Percentiles rank a stretch among this genome's conserved stretches.
phyloP scores from a whole-genome alignment of 2,113 vertebrate species.

The Jaculus jaculus region DNA sequence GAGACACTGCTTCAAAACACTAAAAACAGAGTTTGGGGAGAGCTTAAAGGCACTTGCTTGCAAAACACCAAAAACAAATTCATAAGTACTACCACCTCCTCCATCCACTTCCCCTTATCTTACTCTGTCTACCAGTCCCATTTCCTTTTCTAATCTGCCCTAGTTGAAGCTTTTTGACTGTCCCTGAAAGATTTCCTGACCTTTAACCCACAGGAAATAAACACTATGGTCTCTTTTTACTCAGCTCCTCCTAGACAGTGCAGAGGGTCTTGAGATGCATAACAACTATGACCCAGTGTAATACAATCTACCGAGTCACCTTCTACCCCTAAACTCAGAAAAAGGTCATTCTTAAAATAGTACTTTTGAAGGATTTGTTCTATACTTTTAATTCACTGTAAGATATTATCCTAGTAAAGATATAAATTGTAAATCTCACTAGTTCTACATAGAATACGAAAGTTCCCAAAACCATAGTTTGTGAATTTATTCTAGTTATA shows the following conservation, averaged over 20 bases:
- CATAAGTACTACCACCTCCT: neutral
- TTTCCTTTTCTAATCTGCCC: neutral
- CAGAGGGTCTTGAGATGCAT: neutral
- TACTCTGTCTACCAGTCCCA: neutral
- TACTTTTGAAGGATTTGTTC: neutral
- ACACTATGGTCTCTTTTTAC: neutral
- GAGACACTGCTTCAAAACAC: neutral
- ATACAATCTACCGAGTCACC: neutral
- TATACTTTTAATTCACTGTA: slow-evolving; percentile 33
- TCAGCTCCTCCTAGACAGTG: neutral
- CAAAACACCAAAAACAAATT: neutral
- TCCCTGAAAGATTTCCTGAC: neutral
- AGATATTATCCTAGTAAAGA: slow-evolving; percentile 31
- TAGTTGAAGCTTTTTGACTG: neutral
- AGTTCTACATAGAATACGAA: slow-evolving; percentile 24
- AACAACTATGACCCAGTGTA: neutral
- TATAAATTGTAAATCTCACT: slow-evolving; percentile 26
- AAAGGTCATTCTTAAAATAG: slow-evolving; percentile 13
- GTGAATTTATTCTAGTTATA: neutral
- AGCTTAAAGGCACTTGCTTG: too few relatives aligned
- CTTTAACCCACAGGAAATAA: neutral
- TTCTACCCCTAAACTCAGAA: slow-evolving; percentile 2
- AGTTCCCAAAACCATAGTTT: neutral
- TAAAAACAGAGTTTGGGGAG: too few relatives aligned
- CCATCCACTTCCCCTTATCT: neutral